Base-by-base conservation (phyloP, 1,140 invertebrate species). In the Nasonia giraulti region DNA sequence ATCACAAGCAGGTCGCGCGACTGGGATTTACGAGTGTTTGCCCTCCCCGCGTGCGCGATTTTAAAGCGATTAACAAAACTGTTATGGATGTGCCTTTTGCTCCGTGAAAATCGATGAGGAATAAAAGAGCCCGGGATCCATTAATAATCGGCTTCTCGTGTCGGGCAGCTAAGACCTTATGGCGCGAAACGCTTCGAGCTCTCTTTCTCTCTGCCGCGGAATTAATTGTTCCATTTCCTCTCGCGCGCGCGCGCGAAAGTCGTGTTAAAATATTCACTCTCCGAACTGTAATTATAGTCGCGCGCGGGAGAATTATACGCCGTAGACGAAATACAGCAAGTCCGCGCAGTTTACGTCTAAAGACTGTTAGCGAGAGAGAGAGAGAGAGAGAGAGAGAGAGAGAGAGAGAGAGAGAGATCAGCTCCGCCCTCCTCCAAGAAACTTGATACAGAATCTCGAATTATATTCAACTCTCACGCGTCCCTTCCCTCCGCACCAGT, bases 381-480 rank as follows among this genome's bases (percentile, higher is more conserved):
- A n/a, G 40, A 2, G 33, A 20, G 12, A 7, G 55, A 62, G 55
- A 62, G 40, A 2, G 50, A 31, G 12, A 31, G 17, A 5, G 33
- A 33, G 62, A n/a, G 40, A 2, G 31, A n/a, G 40, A 2, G 31
- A 20, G 12, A 7, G 55, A 62, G 55, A 62, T 62, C 55, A 62
- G 55, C 55, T n/a, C 55, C 17, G 20, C 20, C 55, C 55, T 62
- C 14, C 14, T 62, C 20, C 17, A 40, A 12, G 84, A 82, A 85
- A 85, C 84, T 82, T 85, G 84, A 85, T 85, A 85, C 84, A 82
- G 82, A 85, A 82, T 82, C 84, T 77, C 47, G 80, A 82, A 82
- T 85, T 82, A 78, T 85, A 80, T 76, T 85, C 37, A 76, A 68
- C 31, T 62, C 55, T 62, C 55, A 62, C 55, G 55, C 55, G 55